Conservation (phyloP, 2,113 vertebrate genomes). For the Etheostoma spectabile region DNA sequence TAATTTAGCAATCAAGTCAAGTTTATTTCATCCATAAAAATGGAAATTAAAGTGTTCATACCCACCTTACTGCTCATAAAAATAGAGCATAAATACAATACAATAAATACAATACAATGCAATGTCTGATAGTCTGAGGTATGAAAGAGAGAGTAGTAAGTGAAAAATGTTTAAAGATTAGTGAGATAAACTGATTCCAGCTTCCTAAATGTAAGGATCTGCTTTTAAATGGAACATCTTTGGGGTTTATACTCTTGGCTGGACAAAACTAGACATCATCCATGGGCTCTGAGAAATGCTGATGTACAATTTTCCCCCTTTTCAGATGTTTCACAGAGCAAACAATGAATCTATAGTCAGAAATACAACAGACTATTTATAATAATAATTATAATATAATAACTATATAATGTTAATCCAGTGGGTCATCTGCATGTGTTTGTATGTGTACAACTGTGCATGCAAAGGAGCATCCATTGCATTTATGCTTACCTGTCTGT, state of each 20-base stretch:
- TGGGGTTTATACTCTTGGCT: background rate
- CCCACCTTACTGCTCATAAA: too few species aligned
- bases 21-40: too few species aligned
- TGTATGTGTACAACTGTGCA: background rate
- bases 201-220: background rate
- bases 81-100: too few species aligned
- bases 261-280: background rate
- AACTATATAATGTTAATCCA: background rate
- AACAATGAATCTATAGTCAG: background rate
- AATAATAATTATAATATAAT: too few species aligned
- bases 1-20: too few species aligned
- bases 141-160: too few species aligned
- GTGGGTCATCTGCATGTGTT: background rate
- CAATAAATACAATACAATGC: too few species aligned
- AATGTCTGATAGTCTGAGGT: too few species aligned
- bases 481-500: slow-evolving; percentile 8
- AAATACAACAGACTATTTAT: background rate
- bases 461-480: background rate
- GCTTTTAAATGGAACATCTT: background rate
- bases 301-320: background rate
- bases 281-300: background rate
- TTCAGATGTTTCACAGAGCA: background rate
- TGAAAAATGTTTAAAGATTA: background rate
- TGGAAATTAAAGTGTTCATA: too few species aligned
- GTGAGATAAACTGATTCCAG: background rate